These are phyloP conservation scores for Trachurus trachurus DNA, from an alignment of 2,797 vertebrate genomes.

Conservation along the genomic window DNA sequence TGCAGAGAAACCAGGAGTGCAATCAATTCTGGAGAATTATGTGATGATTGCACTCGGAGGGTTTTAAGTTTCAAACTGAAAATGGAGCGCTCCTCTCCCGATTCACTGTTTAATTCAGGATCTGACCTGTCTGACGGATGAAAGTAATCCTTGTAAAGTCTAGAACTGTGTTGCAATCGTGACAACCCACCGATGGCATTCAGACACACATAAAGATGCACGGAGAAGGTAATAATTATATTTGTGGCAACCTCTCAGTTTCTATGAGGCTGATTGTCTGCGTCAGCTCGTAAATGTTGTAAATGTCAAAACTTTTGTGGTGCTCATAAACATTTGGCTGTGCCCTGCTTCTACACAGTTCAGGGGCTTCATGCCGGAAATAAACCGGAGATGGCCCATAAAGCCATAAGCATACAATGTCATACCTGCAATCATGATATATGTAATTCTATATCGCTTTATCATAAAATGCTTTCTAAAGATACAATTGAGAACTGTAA, in stretches of 20 bases:
- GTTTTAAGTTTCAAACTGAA: conserved; percentile 17
- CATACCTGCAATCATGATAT: neutral
- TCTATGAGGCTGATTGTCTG: conserved; percentile 29
- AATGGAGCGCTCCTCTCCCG: neutral
- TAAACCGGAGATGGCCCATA: conserved; percentile 18
- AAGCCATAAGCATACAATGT: neutral
- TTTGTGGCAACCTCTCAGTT: conserved; percentile 15
- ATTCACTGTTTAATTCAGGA: conserved; percentile 3
- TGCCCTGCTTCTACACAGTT: conserved; percentile 29
- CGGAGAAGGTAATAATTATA: conserved; percentile 62
- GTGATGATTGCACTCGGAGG: neutral
- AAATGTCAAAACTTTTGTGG: conserved; percentile 68
- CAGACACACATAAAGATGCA: conserved; percentile 41
- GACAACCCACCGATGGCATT: conserved; percentile 19
- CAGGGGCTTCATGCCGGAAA: neutral
- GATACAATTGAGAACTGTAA: neutral
- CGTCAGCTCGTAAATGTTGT: conserved; percentile 21
- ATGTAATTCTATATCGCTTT: neutral
- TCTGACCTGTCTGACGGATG: conserved; percentile 25
- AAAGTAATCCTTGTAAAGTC: conserved; percentile 24
- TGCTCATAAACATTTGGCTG: conserved; percentile 65
- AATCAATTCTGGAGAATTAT: neutral
- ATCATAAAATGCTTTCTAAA: neutral
- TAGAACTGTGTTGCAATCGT: conserved; percentile 6
- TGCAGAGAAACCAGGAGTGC: neutral